Conservation (phyloP, 2,113 vertebrate species). For the Pica pica region DNA sequence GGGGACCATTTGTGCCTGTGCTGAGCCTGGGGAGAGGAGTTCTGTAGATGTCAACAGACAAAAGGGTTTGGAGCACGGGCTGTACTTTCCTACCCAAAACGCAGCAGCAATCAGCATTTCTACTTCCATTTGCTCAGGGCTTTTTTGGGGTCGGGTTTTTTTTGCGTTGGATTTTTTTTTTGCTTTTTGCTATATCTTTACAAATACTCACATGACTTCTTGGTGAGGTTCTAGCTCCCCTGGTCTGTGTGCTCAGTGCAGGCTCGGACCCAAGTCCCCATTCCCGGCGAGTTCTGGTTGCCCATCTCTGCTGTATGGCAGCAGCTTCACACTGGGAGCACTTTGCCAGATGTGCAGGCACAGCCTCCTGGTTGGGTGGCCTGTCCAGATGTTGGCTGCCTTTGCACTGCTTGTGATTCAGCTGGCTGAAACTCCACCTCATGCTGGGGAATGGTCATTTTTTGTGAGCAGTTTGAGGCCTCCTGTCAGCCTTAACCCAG, state of each 20-base stretch:
- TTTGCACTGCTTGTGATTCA: neutral
- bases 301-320: neutral
- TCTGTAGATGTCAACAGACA: neutral
- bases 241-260: neutral
- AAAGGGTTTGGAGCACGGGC: neutral
- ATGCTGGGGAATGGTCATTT: neutral
- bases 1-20: neutral
- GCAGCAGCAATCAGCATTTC: neutral
- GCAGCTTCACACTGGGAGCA: neutral
- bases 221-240: neutral
- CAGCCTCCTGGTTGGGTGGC: no score
- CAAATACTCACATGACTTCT: neutral
- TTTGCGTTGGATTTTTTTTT: neutral
- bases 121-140: neutral
- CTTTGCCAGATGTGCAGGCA: neutral
- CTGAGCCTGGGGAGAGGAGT: neutral
- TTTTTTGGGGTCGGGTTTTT: neutral
- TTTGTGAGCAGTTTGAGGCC: neutral
- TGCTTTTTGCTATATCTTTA: neutral
- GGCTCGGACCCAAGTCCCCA: fast-evolving
- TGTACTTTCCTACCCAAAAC: neutral
- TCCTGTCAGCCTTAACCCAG: neutral
- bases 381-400: neutral
- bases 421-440: neutral
- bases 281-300: neutral